Base-by-base conservation (phyloP, 2,113 vertebrate species). In the Epinephelus fuscoguttatus region DNA sequence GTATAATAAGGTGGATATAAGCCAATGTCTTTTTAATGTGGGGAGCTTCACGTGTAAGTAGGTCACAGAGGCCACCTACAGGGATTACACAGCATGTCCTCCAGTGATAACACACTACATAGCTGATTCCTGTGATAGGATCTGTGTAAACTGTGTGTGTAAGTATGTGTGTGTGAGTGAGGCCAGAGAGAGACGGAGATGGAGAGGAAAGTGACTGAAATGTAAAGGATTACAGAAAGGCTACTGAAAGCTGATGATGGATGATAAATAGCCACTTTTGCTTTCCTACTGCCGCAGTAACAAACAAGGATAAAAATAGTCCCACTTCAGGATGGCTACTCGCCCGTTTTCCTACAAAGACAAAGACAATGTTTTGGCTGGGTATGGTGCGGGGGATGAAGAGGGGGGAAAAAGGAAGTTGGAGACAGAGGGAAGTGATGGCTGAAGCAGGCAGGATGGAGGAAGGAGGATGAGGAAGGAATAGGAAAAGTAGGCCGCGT, bases 401-500 rank as follows among this genome's bases (percentile, higher is more conserved):
- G 47, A 57, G 53, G 50, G 14, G 30, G 59, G 23, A 27, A 13
- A 69, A 50, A 61, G 87, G 78, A 81, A 73, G 78, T 10, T 64
- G 74, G 75, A 82, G 72, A 85, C 71, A 76, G 60, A 66, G 30
- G 80, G 86, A 88, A 86, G 84, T 2, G 81, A 82, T 78, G 84
- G 89, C 71, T 45, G 45, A 19, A 49, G 52, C 49, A 30, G 68
- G 69, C 84, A 70, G 84, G 83, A 87, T 64, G 53, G 45, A 82
- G 82, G 80, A 90, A 81, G 59, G 55, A 70, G 49, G 49, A 50
- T 18, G n/a, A 78, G 78, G 87, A 89, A 84, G 75, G 45, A 76
- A 75, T 10, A 81, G 88, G 81, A 92, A 91, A 92, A 92, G 91
- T 82, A 70, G 77, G 81, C 75, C 71, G 57, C 70, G 87, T 90